Conservation (phyloP, 1,140 invertebrate species). For the Trypoxylus dichotomus region DNA sequence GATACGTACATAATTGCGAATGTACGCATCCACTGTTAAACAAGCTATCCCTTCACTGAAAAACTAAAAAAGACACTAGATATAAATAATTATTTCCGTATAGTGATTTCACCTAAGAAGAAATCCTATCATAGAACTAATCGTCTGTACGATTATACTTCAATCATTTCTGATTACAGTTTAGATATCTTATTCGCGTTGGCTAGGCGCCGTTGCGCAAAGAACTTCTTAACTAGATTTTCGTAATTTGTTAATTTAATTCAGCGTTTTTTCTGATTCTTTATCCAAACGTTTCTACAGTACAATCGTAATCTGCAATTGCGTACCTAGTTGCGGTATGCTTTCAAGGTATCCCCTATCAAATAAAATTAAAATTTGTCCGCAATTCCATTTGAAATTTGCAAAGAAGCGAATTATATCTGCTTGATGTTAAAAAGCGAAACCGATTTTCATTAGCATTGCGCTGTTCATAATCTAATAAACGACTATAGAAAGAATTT, state of each 20-base stretch:
- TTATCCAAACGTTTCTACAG: background rate
- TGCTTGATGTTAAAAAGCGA: too few relatives aligned
- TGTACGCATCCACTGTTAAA: conserved; percentile 3
- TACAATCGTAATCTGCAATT: background rate
- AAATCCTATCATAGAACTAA: conserved; percentile 22
- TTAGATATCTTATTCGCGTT: conserved; percentile 11
- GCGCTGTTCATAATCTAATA: too few relatives aligned
- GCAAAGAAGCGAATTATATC: too few relatives aligned
- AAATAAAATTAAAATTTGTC: background rate
- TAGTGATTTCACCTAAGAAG: conserved; percentile 14
- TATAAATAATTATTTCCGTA: conserved; percentile 8
- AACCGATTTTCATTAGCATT: too few relatives aligned
- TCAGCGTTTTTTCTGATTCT: conserved; percentile 8
- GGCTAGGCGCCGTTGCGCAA: conserved; percentile 9
- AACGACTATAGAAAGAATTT: too few relatives aligned
- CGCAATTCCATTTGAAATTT: too few relatives aligned
- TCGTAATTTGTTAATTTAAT: conserved; percentile 22
- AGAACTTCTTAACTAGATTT: background rate
- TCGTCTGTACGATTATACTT: conserved; percentile 21
- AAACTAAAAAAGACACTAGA: background rate
- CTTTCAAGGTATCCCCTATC: background rate
- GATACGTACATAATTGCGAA: background rate
- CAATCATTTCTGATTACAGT: conserved; percentile 17
- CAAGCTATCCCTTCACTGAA: conserved; percentile 5
- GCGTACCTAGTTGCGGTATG: background rate